These are phyloP conservation scores for Amyelois transitella DNA, from an alignment of 1,140 invertebrate species.

Conservation along the genomic window DNA sequence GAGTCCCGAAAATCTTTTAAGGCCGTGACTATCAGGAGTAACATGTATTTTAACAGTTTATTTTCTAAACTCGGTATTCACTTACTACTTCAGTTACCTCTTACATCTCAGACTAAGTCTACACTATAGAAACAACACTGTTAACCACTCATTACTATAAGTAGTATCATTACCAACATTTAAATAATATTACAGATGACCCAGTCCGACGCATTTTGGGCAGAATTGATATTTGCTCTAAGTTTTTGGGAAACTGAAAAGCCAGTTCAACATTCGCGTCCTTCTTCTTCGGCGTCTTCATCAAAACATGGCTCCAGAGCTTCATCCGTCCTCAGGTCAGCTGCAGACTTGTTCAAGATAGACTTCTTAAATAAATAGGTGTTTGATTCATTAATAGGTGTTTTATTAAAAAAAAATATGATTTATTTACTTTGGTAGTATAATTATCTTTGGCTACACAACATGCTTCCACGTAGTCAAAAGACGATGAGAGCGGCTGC, in stretches of 20 bases:
- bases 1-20: no score
- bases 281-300: conserved; percentile 37
- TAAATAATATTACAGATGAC: conserved; percentile 70
- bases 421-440: neutral
- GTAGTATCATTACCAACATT: neutral
- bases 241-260: conserved; percentile 79
- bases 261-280: conserved; percentile 68
- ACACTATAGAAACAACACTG: no score
- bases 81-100: no score
- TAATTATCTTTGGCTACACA: no score
- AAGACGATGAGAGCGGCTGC: no score
- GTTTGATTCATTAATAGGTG: no score
- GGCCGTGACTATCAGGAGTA: no score
- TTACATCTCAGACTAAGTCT: no score
- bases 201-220: conserved; percentile 76
- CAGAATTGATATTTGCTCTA: conserved; percentile 78
- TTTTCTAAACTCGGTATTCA: no score
- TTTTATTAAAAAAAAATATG: no score
- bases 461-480: no score
- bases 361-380: neutral
- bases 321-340: conserved; percentile 56
- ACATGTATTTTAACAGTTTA: no score
- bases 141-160: neutral
- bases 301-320: conserved; percentile 50
- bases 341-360: conserved; percentile 49